Percentiles rank a stretch among this genome's conserved stretches.
phyloP scores from a whole-genome alignment of 2,797 vertebrate genomes.

The Limosa lapponica region DNA sequence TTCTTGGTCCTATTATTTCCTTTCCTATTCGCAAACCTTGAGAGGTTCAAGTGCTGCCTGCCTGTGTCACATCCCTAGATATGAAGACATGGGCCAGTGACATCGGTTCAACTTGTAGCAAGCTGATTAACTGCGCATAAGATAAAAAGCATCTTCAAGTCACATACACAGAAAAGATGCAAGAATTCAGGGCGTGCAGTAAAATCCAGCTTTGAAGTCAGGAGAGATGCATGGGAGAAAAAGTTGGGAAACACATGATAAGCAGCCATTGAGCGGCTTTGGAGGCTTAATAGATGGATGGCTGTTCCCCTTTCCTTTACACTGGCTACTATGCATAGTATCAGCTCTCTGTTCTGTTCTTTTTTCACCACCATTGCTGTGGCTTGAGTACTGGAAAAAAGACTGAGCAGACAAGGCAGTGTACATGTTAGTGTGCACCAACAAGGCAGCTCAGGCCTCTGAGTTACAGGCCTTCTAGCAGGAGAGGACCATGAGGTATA shows the following conservation, averaged over 20 bases:
- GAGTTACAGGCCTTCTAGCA: not conserved
- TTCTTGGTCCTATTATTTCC: not conserved
- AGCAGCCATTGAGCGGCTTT: not conserved
- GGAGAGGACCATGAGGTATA: not conserved
- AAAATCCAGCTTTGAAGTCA: not conserved
- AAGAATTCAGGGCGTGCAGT: not conserved
- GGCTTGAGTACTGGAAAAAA: not conserved
- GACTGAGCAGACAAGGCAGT: not conserved
- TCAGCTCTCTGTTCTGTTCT: not conserved
- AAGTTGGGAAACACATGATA: not conserved
- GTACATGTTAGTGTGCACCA: not conserved
- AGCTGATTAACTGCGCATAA: not conserved
- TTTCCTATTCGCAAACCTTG: not conserved
- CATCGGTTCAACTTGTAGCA: not conserved
- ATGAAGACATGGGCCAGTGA: not conserved
- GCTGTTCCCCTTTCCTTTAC: not conserved
- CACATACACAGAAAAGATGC: not conserved
- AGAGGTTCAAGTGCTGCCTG: not conserved
- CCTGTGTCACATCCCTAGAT: not conserved
- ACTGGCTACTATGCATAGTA: not conserved
- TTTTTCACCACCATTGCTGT: not conserved
- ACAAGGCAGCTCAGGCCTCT: not conserved
- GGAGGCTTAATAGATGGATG: not conserved
- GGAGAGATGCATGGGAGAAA: not conserved
- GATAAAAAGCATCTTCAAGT: not conserved